These are phyloP conservation scores for Crotalus horridus DNA, from an alignment of 2,113 vertebrate species.

Conservation along the genomic window DNA sequence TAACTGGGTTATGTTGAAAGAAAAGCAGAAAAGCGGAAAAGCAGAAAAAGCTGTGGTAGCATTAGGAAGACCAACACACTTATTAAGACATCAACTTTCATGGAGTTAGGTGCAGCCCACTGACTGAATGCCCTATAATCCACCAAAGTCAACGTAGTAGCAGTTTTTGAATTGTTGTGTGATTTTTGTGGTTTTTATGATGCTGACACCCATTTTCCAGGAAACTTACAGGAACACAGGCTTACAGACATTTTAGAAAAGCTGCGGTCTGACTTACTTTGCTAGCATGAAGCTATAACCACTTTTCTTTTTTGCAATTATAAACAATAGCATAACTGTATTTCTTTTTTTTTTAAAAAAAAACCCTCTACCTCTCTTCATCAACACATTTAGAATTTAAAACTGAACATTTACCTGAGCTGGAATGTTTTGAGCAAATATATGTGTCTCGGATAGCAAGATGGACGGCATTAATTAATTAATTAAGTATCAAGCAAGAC, in stretches of 20 bases:
- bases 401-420: not conserved
- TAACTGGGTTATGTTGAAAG: not conserved
- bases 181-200: not conserved
- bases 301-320: not conserved
- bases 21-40: not conserved
- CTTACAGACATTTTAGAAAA: not conserved
- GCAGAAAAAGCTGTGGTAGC: not conserved
- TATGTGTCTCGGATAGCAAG: not conserved
- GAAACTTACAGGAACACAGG: not conserved
- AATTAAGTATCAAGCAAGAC: not conserved
- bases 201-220: not conserved
- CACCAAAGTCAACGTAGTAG: not conserved
- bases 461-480: not conserved
- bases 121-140: not conserved
- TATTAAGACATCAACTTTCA: not conserved
- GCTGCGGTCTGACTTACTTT: not conserved
- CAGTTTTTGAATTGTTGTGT: not conserved
- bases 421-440: slow-evolving; percentile 1
- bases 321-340: slow-evolving; percentile 10
- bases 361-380: not conserved
- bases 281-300: not conserved
- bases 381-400: not conserved
- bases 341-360: not conserved
- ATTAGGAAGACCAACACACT: not conserved
- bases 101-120: not conserved